Conservation (phyloP, 2,113 vertebrate genomes). For the Hydropotes inermis region DNA sequence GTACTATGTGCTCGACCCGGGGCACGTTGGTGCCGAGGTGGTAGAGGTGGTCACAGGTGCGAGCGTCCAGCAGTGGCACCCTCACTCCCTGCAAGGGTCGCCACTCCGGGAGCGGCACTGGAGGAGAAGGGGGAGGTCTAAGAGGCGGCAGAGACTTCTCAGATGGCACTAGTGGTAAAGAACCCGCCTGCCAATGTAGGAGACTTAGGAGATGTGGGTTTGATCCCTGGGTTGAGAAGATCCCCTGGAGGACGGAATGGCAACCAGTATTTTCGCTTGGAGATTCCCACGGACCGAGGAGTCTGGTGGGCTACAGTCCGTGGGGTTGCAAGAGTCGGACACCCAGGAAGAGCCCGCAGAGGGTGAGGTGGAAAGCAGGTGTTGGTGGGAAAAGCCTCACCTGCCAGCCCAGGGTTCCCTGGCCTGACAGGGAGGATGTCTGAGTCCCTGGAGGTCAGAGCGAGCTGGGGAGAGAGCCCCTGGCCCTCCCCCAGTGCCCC, state of each 20-base stretch:
- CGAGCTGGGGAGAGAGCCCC: no score
- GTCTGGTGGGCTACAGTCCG: background rate
- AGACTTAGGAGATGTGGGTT: background rate
- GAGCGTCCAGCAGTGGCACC: constrained; percentile 47
- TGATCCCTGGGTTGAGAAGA: background rate
- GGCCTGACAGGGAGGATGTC: background rate
- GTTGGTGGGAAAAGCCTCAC: background rate
- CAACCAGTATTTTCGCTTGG: background rate
- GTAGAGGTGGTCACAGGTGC: constrained; percentile 58
- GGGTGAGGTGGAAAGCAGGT: background rate
- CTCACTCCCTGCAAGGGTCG: constrained; percentile 50
- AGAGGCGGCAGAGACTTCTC: background rate
- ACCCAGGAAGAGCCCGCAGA: background rate
- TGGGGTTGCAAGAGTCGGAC: background rate
- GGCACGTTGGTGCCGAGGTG: constrained; percentile 7
- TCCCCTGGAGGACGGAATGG: background rate
- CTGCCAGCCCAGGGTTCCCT: background rate
- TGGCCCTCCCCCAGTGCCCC: fast-evolving
- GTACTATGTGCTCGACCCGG: background rate
- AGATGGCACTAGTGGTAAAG: background rate
- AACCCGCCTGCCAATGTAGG: background rate
- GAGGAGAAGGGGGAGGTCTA: background rate
- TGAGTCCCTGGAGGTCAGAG: background rate
- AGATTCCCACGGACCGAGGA: background rate
- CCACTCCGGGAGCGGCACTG: constrained; percentile 55